These are phyloP conservation scores for Hippocampus barbouri DNA, from an alignment of 2,113 vertebrate species.

Conservation along the genomic window DNA sequence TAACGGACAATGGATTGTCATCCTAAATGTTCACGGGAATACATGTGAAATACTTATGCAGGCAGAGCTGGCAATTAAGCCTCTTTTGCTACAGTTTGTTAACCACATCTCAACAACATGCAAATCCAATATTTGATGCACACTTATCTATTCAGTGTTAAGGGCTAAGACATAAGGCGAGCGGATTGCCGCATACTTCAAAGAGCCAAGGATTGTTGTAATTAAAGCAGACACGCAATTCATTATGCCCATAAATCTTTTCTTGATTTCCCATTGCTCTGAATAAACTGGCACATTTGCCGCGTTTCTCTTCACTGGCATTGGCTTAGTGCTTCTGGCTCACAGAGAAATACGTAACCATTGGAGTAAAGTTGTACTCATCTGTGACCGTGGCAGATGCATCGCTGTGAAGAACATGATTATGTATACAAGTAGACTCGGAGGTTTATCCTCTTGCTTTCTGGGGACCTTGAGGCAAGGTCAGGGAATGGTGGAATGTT, in stretches of 20 bases:
- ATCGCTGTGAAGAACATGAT: constrained; percentile 10
- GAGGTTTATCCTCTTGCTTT: constrained; percentile 10
- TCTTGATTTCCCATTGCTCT: constrained; percentile 60
- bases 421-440: constrained; percentile 3
- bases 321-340: constrained; percentile 20
- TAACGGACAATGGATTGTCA: constrained; percentile 25
- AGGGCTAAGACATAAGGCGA: constrained; percentile 54
- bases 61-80: constrained; percentile 41
- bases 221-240: constrained; percentile 64
- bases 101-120: constrained; percentile 25
- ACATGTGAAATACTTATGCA: constrained; percentile 21
- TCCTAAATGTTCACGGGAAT: constrained; percentile 10
- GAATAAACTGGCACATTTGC: constrained; percentile 49
- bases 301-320: constrained; percentile 18
- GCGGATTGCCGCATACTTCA: constrained; percentile 54
- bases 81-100: constrained; percentile 50
- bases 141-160: constrained; percentile 55
- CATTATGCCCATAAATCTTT: constrained; percentile 68
- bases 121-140: constrained; percentile 53
- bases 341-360: constrained; percentile 32
- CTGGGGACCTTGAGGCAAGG: constrained; percentile 2
- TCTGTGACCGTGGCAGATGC: constrained; percentile 26
- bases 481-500: constrained; percentile 1
- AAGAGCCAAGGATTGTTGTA: constrained; percentile 60
- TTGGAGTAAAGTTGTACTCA: constrained; percentile 13